A percentile compares a stretch with the other conserved stretches of the same genome.
Conservation (phyloP, 2,113 vertebrate species). For the Arothron firmamentum region DNA sequence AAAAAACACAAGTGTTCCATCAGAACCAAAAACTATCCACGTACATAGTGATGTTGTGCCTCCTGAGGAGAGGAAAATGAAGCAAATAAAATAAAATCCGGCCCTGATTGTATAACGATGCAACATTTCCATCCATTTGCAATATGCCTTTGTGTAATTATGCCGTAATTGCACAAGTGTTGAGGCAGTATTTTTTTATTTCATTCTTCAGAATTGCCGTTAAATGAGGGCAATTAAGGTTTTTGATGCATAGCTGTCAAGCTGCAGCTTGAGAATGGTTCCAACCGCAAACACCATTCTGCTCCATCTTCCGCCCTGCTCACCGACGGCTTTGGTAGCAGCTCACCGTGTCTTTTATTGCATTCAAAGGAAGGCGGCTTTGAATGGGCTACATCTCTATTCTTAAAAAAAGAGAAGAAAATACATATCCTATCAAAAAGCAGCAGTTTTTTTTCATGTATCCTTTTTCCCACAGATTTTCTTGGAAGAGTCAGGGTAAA, state of each 20-base stretch:
- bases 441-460: too few relatives aligned
- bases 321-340: constrained; percentile 21
- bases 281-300: constrained; percentile 35
- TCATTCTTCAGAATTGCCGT: constrained; percentile 6
- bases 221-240: constrained; percentile 14
- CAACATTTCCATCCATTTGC: constrained; percentile 7
- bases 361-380: constrained; percentile 30
- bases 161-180: constrained; percentile 19
- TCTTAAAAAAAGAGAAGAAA: constrained; percentile 2
- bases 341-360: constrained; percentile 12
- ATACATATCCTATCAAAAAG: neutral
- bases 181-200: neutral
- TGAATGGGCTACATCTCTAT: constrained; percentile 39
- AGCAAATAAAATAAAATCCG: neutral
- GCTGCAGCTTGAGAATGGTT: constrained; percentile 40
- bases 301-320: constrained; percentile 21
- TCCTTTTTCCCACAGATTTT: constrained; percentile 29
- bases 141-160: constrained; percentile 35
- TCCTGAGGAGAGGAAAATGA: neutral
- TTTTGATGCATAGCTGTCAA: constrained; percentile 24
- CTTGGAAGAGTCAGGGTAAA: constrained; percentile 13
- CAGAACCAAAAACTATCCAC: too few relatives aligned
- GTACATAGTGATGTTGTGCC: too few relatives aligned
- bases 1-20: too few relatives aligned
- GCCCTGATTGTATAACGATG: neutral